Evolutionary conservation across 2,113 vertebrate genomes (phyloP), one percentile per base, ranked within the genome.

Genomic region (Syngnathus floridae): DNA sequence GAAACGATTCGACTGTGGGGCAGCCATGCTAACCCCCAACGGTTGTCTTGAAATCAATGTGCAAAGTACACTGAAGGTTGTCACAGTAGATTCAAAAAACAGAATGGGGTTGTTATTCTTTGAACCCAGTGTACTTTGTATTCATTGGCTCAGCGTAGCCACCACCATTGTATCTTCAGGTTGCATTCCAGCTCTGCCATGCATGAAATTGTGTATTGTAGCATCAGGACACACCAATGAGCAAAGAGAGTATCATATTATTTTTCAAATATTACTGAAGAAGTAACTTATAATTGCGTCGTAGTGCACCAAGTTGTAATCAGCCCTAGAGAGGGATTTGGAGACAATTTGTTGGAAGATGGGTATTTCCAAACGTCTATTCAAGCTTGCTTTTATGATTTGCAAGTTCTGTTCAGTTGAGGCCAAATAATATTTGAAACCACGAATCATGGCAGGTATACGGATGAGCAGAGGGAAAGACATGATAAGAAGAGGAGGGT

Each of bases 181-280:
- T 67, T 45, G 26, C 65, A 68, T 36, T 68, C 19, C n/a, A 51
- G 7, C n/a, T 67, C 35, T 41, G 35, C 35, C 64, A 66, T 62
- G 67, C 57, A 13, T 69, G 58, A 62, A 43, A 57, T 45, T 58
- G 36, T 43, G 40, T 61, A 65, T 61, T 19, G 40, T 43, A 48
- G 41, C 35, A 2, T 56, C 38, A 31, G 31, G 31, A 43, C 52
- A 22, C 51, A 52, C 26, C 36, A 49, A 21, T 14, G 21, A 51
- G 43, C 41, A 57, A 43, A 49, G 35, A 52, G 9, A 64, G 36
- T 16, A 14, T 67, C 21, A 40, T 7, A 55, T 19, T 7, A 14
- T 46, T 31, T 45, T 49, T 7, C 36, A 59, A 58, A 56, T 11
- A 36, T n/a, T 21, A 61, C 21, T 41, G 19, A 41, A 51, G 31